These are phyloP conservation scores for Pleuronectes platessa DNA, from an alignment of 2,113 vertebrate genomes.

Conservation along the genomic window DNA sequence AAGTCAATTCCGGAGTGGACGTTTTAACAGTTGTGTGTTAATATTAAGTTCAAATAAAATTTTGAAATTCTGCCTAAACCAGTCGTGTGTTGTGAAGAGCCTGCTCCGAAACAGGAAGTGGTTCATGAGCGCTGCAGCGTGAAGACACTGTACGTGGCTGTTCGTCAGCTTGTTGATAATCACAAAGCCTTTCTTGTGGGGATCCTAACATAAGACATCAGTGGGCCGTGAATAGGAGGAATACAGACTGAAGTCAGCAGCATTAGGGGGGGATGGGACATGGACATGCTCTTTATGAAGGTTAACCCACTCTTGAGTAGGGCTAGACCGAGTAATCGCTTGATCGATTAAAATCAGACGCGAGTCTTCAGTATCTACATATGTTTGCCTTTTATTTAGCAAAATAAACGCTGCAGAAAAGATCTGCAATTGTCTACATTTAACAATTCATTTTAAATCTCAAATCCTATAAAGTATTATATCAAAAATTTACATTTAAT, in stretches of 20 bases:
- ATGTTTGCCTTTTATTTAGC: not conserved
- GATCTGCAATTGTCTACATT: too few relatives aligned
- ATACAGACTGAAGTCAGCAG: not conserved
- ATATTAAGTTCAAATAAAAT: conserved; percentile 68
- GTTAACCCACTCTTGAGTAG: conserved; percentile 25
- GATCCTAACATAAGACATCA: conserved; percentile 21
- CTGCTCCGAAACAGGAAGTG: conserved; percentile 27
- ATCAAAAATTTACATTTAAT: too few relatives aligned
- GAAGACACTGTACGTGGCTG: conserved; percentile 5
- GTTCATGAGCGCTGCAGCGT: conserved; percentile 4
- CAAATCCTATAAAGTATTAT: too few relatives aligned
- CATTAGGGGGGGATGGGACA: conserved; percentile 21
- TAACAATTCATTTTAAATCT: too few relatives aligned
- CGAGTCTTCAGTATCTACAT: too few relatives aligned
- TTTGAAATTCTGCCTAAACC: conserved; percentile 47
- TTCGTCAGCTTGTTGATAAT: conserved; percentile 13
- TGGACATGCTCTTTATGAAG: conserved; percentile 36
- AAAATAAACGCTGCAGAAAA: too few relatives aligned
- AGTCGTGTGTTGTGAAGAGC: conserved; percentile 44
- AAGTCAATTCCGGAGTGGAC: conserved; percentile 32
- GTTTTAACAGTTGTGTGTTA: conserved; percentile 76
- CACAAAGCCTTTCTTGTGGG: conserved; percentile 6
- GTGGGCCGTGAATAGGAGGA: conserved; percentile 14
- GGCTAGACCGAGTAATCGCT: not conserved
- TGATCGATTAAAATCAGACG: not conserved